Conservation (phyloP, 2,888 invertebrate genomes). For the Pollenia amentaria region DNA sequence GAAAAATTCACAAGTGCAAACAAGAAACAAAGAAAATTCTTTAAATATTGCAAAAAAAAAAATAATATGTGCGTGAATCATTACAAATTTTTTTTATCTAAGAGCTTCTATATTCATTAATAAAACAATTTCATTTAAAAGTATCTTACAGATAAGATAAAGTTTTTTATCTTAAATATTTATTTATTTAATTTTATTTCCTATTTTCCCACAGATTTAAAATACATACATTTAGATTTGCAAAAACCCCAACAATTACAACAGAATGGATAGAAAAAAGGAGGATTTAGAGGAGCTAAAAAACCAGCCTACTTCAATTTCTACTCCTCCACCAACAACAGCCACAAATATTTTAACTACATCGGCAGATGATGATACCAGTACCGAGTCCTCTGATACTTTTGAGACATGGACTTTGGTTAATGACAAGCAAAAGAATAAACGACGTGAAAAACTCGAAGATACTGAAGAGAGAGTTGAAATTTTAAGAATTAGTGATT, state of each 20-base stretch:
- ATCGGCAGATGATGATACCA: constrained; percentile 74
- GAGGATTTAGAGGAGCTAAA: constrained; percentile 30
- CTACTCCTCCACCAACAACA: constrained; percentile 43
- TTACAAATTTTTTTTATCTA: background rate
- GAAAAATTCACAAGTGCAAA: constrained; percentile 7
- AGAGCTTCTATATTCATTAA: background rate
- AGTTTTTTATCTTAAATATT: constrained; percentile 15
- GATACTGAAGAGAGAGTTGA: constrained; percentile 66
- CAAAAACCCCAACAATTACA: constrained; percentile 68
- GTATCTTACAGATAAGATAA: constrained; percentile 49
- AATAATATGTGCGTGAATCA: background rate
- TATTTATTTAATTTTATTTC: background rate
- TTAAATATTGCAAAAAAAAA: constrained; percentile 31
- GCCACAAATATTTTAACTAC: constrained; percentile 32
- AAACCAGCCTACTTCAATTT: constrained; percentile 20
- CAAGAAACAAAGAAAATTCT: constrained; percentile 66
- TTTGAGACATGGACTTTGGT: constrained; percentile 82
- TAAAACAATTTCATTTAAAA: background rate
- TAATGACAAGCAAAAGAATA: constrained; percentile 75
- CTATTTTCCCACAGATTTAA: constrained; percentile 57
- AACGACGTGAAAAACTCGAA: background rate
- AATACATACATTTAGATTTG: constrained; percentile 63
- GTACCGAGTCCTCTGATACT: constrained; percentile 79
- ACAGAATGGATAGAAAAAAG: constrained; percentile 71
- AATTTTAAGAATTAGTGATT: constrained; percentile 44